A percentile compares a stretch with the other conserved stretches of the same genome.
These are phyloP conservation scores for Myripristis jacobus DNA, from an alignment of 2,797 vertebrate species.

Conservation along the genomic window DNA sequence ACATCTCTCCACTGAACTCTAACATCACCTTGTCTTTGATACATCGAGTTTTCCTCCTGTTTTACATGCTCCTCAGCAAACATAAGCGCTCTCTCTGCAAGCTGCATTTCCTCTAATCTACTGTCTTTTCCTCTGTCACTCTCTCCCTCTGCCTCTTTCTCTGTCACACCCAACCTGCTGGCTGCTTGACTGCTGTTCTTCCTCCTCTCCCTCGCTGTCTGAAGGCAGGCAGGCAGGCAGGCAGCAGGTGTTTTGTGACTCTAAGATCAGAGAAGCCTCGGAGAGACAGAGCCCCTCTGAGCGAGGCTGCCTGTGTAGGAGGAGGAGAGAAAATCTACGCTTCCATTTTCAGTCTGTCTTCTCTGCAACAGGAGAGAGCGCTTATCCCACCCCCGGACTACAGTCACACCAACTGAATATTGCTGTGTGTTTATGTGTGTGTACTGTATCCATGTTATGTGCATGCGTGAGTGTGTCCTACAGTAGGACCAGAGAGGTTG, in stretches of 20 bases:
- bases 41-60: constrained; percentile 25
- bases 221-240: constrained; percentile 60
- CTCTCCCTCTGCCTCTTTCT: constrained; percentile 23
- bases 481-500: constrained; percentile 4
- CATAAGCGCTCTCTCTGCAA: constrained; percentile 7
- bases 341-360: constrained; percentile 69
- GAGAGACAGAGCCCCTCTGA: constrained; percentile 68
- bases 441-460: constrained; percentile 14
- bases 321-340: constrained; percentile 67
- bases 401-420: constrained; percentile 35
- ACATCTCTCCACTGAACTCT: background rate
- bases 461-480: constrained; percentile 20
- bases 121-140: constrained; percentile 30
- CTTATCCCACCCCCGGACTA: constrained; percentile 59
- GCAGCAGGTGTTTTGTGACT: constrained; percentile 78
- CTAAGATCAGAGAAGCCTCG: constrained; percentile 59
- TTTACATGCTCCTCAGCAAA: constrained; percentile 50
- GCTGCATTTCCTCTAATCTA: background rate
- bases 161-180: constrained; percentile 57
- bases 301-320: constrained; percentile 71
- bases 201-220: constrained; percentile 38
- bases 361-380: constrained; percentile 43
- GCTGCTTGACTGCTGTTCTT: constrained; percentile 55
- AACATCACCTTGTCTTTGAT: too few relatives aligned
- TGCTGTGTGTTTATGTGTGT: constrained; percentile 18